Percentiles rank a stretch among this genome's conserved stretches.
Evolutionary conservation across 2,797 vertebrate genomes (phyloP).

Genomic region (Myotis planiceps): DNA sequence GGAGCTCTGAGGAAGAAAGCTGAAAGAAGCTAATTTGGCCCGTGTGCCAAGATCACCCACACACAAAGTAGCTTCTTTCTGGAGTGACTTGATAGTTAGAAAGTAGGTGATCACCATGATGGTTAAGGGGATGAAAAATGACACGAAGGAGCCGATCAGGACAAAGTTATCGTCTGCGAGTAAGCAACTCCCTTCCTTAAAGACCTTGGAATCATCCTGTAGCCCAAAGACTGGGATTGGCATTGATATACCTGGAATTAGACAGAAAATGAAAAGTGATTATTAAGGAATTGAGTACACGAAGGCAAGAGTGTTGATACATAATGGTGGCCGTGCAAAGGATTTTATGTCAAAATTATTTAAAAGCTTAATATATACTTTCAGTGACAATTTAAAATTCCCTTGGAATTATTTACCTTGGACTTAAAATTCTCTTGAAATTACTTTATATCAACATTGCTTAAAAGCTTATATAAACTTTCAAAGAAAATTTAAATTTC

Average conservation of each 20-base stretch:
- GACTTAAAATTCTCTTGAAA: not conserved
- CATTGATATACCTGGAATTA: conserved; percentile 94
- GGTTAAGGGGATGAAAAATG: conserved; percentile 96
- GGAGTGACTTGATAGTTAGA: conserved; percentile 94
- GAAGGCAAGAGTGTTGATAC: not conserved
- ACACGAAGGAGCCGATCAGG: conserved; percentile 95
- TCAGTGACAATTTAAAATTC: conserved; percentile 26
- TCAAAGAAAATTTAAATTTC: not conserved
- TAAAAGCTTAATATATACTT: not conserved
- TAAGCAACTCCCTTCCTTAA: conserved; percentile 93
- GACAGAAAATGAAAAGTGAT: conserved; percentile 54
- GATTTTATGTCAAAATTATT: not conserved
- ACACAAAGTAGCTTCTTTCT: conserved; percentile 94
- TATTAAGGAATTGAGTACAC: not conserved
- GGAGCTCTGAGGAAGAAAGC: conserved; percentile 93
- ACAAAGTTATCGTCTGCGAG: conserved; percentile 94
- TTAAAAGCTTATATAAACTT: not conserved
- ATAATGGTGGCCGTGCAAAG: not conserved
- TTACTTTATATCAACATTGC: not conserved
- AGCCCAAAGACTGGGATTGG: conserved; percentile 96
- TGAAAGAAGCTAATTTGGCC: conserved; percentile 92
- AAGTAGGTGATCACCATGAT: conserved; percentile 98
- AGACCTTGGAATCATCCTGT: conserved; percentile 94
- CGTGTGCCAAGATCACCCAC: conserved; percentile 92
- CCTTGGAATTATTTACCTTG: not conserved